Evolutionary conservation across 2,888 invertebrate species (phyloP), one percentile per base, ranked within the genome.

Genomic region (Synergus japonicus): DNA sequence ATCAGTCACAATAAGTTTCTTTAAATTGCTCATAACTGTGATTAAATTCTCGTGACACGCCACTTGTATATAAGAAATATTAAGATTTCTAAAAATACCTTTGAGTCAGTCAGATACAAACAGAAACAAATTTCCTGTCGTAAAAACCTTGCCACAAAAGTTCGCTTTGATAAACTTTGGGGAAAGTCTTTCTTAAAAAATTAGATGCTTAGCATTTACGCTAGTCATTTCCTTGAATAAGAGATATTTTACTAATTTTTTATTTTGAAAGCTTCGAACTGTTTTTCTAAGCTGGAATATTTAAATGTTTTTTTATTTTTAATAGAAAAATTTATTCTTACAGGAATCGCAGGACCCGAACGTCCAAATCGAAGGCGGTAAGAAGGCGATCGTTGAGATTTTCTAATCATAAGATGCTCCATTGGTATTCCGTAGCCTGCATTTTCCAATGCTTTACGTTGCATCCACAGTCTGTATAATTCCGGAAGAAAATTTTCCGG

Each of bases 301-400:
- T 37, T 0, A 37, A 37, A 37, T 5, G 5, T 37, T 37, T 37
- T 37, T 37, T 0, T 37, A 37, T 37, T 37, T 7, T 37, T 37
- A 0, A 37, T 37, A 54, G n/a, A 58, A 54, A 54, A 9, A 2
- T 7, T 9, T 63, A 29, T 54, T 37, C 54, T 73, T 37, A 73
- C 73, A 15, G 73, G 54, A 73, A 54, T 54, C 5, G 73, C 49
- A 9, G 84, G 82, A 73, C 80, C 78, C 9, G 82, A 82, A 43
- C 84, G 79, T 73, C 84, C 84, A 43, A 83, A 84, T 76, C 84
- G 81, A 76, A 84, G 78, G 22, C 84, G 83, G 15, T 82, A 73
- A 49, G 84, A 84, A 0, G 84, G 84, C n/a, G 84, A 84, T 76
- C 84, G 77, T 65, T 84, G 84, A 22, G 84, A 84, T 78, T 84